A percentile compares a stretch with the other conserved stretches of the same genome.
Conservation (phyloP, 2,113 vertebrate genomes). For the Entelurus aequoreus region DNA sequence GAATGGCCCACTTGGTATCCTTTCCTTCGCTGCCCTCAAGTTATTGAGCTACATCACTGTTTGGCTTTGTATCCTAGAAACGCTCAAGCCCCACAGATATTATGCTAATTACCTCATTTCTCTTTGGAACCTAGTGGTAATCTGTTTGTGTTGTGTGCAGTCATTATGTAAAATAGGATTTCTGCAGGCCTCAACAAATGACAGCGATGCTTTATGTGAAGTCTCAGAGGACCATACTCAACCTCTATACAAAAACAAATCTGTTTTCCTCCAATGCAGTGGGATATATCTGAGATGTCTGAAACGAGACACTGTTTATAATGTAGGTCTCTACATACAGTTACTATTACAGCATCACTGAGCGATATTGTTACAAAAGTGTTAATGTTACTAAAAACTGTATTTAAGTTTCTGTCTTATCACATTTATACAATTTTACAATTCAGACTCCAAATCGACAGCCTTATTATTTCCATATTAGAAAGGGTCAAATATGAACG, state of each 20-base stretch:
- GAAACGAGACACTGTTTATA: no score
- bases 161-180: conserved; percentile 13
- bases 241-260: neutral
- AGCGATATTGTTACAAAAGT: no score
- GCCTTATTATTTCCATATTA: no score
- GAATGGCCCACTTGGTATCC: conserved; percentile 35
- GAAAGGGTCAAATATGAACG: no score
- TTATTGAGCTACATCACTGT: conserved; percentile 44
- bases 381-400: no score
- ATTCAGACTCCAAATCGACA: no score
- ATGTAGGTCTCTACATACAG: no score
- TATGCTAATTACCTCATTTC: conserved; percentile 38
- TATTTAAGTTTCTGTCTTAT: no score
- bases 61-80: conserved; percentile 52
- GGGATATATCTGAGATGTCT: no score
- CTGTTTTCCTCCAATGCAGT: conserved; percentile 15
- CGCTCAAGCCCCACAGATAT: conserved; percentile 36
- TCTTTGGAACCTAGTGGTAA: conserved; percentile 24
- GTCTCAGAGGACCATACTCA: conserved; percentile 10
- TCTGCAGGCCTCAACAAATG: conserved; percentile 5
- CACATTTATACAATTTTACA: no score
- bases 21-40: conserved; percentile 35
- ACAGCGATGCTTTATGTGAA: neutral
- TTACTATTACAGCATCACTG: no score
- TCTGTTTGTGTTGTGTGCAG: conserved; percentile 4